Conservation (phyloP, 2,888 invertebrate species). For the Drosophila putrida region DNA sequence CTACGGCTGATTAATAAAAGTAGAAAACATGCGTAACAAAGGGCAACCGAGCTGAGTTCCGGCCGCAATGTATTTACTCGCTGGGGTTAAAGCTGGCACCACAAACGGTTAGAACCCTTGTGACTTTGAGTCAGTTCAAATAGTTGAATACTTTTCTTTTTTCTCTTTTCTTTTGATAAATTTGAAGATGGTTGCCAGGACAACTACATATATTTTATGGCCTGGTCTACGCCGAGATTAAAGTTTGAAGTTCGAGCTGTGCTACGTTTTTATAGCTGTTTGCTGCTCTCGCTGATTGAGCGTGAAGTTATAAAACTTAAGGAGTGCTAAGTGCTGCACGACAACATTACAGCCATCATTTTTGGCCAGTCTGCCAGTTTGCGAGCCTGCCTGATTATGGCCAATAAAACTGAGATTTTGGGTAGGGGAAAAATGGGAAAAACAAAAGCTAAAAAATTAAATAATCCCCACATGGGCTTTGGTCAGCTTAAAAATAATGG, state of each 20-base stretch:
- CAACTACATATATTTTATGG: conserved; percentile 31
- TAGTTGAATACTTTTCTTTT: conserved; percentile 40
- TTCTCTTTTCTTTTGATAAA: conserved; percentile 1
- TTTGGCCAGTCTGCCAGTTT: conserved; percentile 9
- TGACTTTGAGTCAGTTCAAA: conserved; percentile 33
- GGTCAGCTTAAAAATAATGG: conserved; percentile 44
- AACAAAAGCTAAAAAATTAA: conserved; percentile 54
- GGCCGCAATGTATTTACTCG: conserved; percentile 45
- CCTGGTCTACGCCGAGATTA: conserved; percentile 41
- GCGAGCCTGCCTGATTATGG: conserved; percentile 58
- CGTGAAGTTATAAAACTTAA: conserved; percentile 81
- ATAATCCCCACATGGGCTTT: conserved; percentile 45
- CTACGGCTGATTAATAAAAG: conserved; percentile 23
- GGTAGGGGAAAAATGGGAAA: background rate
- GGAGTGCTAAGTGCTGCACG: conserved; percentile 76
- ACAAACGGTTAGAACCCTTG: conserved; percentile 35
- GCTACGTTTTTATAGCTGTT: conserved; percentile 51
- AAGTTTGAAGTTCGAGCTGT: conserved; percentile 61
- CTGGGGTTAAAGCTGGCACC: conserved; percentile 29
- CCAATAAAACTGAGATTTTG: conserved; percentile 63
- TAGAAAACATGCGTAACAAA: conserved; percentile 30
- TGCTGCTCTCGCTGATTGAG: conserved; percentile 64
- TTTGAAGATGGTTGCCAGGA: conserved; percentile 9
- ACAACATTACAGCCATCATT: background rate
- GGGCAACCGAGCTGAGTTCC: conserved; percentile 32